Conservation (phyloP, 2,113 vertebrate genomes). For the Sclerurus mexicanus region DNA sequence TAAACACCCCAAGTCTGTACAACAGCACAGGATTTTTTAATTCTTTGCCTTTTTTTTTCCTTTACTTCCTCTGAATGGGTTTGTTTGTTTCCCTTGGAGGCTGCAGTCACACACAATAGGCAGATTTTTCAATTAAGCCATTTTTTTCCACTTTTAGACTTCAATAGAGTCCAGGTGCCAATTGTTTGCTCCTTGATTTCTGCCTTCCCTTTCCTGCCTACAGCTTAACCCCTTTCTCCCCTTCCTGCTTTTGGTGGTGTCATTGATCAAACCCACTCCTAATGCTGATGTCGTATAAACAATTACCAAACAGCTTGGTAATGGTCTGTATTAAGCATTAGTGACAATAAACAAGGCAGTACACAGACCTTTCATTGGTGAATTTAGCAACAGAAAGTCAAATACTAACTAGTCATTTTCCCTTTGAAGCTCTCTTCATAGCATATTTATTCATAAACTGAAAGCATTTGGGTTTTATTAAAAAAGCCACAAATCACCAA, state of each 20-base stretch:
- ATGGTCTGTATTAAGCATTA: not conserved
- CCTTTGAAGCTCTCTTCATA: not conserved
- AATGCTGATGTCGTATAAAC: not conserved
- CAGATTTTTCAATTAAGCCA: slow-evolving; percentile 44
- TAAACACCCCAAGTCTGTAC: not conserved
- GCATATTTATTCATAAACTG: not conserved
- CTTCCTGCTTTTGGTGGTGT: not conserved
- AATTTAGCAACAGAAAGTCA: not conserved
- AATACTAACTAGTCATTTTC: not conserved
- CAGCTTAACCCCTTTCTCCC: slow-evolving; percentile 29
- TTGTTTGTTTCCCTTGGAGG: slow-evolving; percentile 35
- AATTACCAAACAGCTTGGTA: not conserved
- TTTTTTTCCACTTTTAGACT: slow-evolving; percentile 37
- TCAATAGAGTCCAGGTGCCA: slow-evolving; percentile 51
- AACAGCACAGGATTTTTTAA: not conserved
- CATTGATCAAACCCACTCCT: not conserved
- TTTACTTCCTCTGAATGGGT: not conserved
- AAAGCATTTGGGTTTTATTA: not conserved
- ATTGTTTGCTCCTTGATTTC: slow-evolving; percentile 34
- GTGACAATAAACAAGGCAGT: not conserved
- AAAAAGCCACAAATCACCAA: not conserved
- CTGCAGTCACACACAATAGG: slow-evolving; percentile 22
- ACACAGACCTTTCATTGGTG: not conserved
- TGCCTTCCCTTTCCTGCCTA: slow-evolving; percentile 25
- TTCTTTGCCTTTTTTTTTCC: not conserved